Conservation (phyloP, 1,140 invertebrate genomes). For the Portunus trituberculatus region DNA sequence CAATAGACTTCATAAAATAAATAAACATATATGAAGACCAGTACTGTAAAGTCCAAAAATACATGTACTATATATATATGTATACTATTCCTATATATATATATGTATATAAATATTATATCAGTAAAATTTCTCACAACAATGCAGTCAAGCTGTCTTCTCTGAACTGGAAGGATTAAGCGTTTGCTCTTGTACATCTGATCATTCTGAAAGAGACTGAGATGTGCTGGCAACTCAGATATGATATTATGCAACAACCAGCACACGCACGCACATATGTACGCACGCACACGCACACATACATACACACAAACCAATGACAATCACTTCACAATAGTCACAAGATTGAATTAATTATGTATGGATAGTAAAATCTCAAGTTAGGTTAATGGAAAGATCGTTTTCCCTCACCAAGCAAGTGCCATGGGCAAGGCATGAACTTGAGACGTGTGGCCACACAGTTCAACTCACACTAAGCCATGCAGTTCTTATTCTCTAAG, state of each 20-base stretch:
- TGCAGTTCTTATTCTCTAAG: no score
- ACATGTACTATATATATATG: slow-evolving; percentile 7
- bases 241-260: not conserved
- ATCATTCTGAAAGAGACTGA: not conserved
- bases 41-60: not conserved
- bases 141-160: not conserved
- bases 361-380: no score
- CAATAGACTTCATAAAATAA: not conserved
- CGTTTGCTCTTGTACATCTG: slow-evolving; percentile 2
- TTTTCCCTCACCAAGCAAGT: not conserved
- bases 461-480: no score
- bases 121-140: not conserved
- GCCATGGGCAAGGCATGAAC: not conserved
- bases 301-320: no score
- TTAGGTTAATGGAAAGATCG: no score
- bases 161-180: not conserved
- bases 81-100: no score
- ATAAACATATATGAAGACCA: not conserved
- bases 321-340: no score
- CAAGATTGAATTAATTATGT: no score
- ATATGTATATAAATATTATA: not conserved
- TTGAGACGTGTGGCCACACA: no score
- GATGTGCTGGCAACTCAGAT: not conserved
- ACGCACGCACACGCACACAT: no score
- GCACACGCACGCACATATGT: not conserved